Evolutionary conservation across 2,797 vertebrate species (phyloP), one percentile per base, ranked within the genome.

Genomic region (Cossypha dichroa): DNA sequence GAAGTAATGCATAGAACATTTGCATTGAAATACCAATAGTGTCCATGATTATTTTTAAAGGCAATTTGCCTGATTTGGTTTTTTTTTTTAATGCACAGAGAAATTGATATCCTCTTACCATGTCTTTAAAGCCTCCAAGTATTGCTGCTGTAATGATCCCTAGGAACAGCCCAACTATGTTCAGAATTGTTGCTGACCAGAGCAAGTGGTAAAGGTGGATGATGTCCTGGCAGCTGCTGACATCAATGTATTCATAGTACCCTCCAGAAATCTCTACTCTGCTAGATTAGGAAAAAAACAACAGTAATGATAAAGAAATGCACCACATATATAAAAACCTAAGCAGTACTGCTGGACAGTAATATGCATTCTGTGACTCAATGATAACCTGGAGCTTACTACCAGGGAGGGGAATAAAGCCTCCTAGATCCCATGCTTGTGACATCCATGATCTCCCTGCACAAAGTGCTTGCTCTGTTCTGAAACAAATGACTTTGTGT

Each of bases 91-190:
- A 66, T 11, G 41, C 49, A 52, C 59, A 76, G 20, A 77, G 40
- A 69, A 88, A 55, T 12, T 15, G 10, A 48, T 55, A 75, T 19
- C 49, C 45, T 86, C 98, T 94, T 97, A 99, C 99, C 99, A 99
- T 99, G 94, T 99, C 99, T 97, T 99, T 99, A 97, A 99, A 99
- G 94, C 99, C 99, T 85, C 99, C 99, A 23, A 99, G 98, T 92
- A 99, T 98, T 2, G 99, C 99, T 0, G 99, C 99, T 31, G 99
- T 99, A 86, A 99, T 99, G 98, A 99, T 99, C 63, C 99, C 99
- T 60, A 99, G 97, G 96, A 99, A 99, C 1, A 99, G 98, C 28
- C 99, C 99, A 11, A 99, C 98, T 9, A 99, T 99, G 97, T 99
- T 99, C 95, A 99, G 98, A 96, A 99, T 98, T 31, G 99, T 99